Evolutionary conservation across 2,113 vertebrate species (phyloP).

Genomic region (Panurus biarmicus): DNA sequence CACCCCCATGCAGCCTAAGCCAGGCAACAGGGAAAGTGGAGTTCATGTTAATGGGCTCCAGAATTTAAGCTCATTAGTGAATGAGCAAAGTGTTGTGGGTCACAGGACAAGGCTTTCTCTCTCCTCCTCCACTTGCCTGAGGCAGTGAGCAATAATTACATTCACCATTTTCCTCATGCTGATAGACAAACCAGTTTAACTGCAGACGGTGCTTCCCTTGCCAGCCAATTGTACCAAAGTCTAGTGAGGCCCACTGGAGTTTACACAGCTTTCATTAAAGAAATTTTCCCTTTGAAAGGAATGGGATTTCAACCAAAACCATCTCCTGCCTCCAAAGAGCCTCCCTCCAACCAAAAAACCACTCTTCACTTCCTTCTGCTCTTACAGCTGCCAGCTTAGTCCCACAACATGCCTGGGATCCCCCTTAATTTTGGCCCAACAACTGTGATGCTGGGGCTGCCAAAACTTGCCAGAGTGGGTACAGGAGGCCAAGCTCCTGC

Average conservation of each 20-base stretch:
- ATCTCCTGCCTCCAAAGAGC: background rate
- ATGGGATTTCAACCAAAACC: background rate
- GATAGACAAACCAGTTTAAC: background rate
- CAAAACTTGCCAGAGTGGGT: background rate
- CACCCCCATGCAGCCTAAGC: background rate
- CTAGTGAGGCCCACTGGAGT: background rate
- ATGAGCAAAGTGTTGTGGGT: background rate
- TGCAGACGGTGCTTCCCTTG: background rate
- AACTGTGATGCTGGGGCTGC: rapidly evolving
- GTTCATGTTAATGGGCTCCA: background rate
- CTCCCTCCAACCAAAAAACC: background rate
- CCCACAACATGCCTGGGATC: background rate
- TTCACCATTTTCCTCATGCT: background rate
- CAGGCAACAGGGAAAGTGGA: background rate
- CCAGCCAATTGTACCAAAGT: background rate
- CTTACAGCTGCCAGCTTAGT: background rate
- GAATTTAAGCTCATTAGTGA: background rate
- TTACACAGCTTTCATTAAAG: background rate
- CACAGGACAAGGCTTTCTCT: background rate
- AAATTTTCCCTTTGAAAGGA: background rate
- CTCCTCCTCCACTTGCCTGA: background rate
- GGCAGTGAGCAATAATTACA: background rate
- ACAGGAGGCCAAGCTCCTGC: background rate
- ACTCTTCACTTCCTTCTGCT: background rate
- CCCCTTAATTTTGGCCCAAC: background rate